Base-by-base conservation (phyloP, 2,797 vertebrate species). In the Anolis apletophallus region DNA sequence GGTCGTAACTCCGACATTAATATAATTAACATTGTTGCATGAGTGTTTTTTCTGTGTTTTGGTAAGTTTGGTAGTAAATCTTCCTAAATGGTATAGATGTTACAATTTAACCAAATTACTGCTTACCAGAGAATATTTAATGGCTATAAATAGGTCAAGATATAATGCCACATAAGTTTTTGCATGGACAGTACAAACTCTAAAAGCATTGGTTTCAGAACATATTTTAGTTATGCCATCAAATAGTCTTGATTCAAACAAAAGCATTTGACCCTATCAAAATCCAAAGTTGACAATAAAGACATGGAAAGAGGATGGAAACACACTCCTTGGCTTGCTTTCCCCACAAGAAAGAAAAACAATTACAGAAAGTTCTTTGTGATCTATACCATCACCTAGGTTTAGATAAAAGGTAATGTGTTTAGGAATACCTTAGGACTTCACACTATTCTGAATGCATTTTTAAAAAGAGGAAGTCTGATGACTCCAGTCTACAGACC, bases 81-180 rank as follows among this genome's bases (percentile, higher is more conserved):
- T 83, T 79, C 55, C 80, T 83, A 69, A 80, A 80, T 34, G 50
- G 80, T 78, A 85, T 85, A 55, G 80, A 78, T 85, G 78, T 82
- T 85, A 78, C 54, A 67, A 72, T 85, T 72, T 82, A 88, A 88
- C 74, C 64, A 88, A 71, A 88, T 73, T 88, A 72, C 73, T 57
- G 67, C 5, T 85, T 85, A 78, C 73, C 64, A 52, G 46, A 79
- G 57, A 83, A 73, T 74, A 81, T 85, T 86, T 86, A 86, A 85
- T 79, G 50, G 26, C 50, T 57, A 69, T 81, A 52, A 76, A 36
- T 69, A 76, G 71, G 52, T 88, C 46, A 79, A 71, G 67, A 52
- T 82, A 67, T 64, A 85, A 55, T 82, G 46, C 54, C 40, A 73
- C 68, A 40, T n/a, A 46, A 78, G 5, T 32, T 26, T 81, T 34